Evolutionary conservation across 1,140 invertebrate genomes (phyloP), one percentile per base, ranked within the genome.

Genomic region (Calliopsis andreniformis): DNA sequence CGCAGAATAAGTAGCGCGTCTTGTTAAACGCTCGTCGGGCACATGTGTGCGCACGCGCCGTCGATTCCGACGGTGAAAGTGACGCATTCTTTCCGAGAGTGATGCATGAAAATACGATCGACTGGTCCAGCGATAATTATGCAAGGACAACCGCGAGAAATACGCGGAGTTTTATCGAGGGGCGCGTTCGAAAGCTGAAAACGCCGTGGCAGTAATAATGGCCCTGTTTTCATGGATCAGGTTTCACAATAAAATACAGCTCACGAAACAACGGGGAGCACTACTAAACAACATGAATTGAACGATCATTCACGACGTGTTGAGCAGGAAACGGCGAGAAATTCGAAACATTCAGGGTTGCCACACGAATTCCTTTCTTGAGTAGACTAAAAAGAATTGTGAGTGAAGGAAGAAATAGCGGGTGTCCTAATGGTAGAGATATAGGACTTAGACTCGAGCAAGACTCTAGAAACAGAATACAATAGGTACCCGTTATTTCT

Each of bases 31-130:
- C 35, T 64, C 43, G 25, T 28, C 35, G 35, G 35, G 3, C 1
- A 4, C 20, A 28, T 5, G 12, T 53, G 20, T 30, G 4, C 8
- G n/a, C 56, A 2, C 43, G 4, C 8, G n/a, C 56, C 3, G 35
- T 10, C 16, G 35, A 20, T 30, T 3, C 18, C 6, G 16, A 14
- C 35, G 61, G 70, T 72, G 70, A 72, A 72, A 72, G 70, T 64
- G 32, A 2, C 18, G 59, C n/a, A 39, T 64, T 72, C 59, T 64
- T 72, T 64, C 28, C 47, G 1, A 7, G 18, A 0, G 18, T 25
- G 20, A 49, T 12, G 35, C 35, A 23, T 12, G 47, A 42, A 72
- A 72, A 64, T 25, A 42, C 70, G 59, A 72, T 72, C 58, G 45
- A 53, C n/a, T 12, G 6, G 28, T 14, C 32, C 23, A 1, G 43